Base-by-base conservation (phyloP, 2,888 invertebrate genomes). In the Prosapia bicincta region DNA sequence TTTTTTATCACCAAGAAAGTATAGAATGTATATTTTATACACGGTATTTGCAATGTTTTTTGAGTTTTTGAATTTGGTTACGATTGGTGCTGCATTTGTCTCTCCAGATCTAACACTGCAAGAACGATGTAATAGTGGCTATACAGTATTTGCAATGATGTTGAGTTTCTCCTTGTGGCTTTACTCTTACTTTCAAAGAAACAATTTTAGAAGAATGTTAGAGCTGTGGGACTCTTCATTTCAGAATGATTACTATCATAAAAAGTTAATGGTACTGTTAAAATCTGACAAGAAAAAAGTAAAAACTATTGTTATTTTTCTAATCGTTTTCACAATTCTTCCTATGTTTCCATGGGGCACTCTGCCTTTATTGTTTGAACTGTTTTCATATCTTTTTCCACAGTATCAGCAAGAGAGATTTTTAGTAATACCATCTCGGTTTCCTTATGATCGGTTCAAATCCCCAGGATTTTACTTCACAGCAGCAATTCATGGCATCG, bases 261-360 rank as follows among this genome's bases (percentile, higher is more conserved):
- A 23, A 10, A 66, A 72, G 25, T 32, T 72, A 2, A 1, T 66
- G 26, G 24, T 66, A 23, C 20, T 1, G 2, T 24, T 72, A 23
- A 5, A 3, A 28, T 5, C 25, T 13, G 66, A 72, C 30, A 30
- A 65, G 13, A 72, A 72, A 66, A 23, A 15, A 13, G 54, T 72
- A 7, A 66, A 72, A 32, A 65, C 32, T 20, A 15, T 72, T 7
- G 66, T 66, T 28, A 2, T 54, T 10, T 72, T 26, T 25, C 15
- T 72, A 30, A 66, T 66, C 32, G 24, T 66, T 20, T 72, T 72
- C 20, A 66, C 66, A 66, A 66, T 72, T 0, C 28, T 26, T 3
- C 72, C 72, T n/a, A 65, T 72, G 72, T 66, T 72, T 13, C 72
- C 72, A 2, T 72, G 72, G 72, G 72, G 72, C 1, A 3, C 66